A percentile compares a stretch with the other conserved stretches of the same genome.
phyloP scores from a whole-genome alignment of 1,140 invertebrate genomes.

The Metopolophium dirhodum region DNA sequence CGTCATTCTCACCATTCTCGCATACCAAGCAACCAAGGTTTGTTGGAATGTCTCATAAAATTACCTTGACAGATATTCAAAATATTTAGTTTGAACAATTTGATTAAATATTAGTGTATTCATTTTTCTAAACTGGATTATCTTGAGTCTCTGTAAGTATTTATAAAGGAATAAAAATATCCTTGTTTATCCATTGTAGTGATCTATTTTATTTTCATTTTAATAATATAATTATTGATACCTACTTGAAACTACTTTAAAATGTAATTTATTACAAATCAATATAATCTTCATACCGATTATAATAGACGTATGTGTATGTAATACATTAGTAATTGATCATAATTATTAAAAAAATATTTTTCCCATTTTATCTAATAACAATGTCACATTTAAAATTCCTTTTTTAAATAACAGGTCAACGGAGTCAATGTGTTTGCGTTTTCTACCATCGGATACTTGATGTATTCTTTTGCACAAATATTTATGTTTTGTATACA shows the following conservation, averaged over 20 bases:
- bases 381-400: background rate
- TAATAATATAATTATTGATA: background rate
- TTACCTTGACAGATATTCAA: background rate
- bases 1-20: constrained; percentile 79
- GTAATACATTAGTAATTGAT: background rate
- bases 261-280: background rate
- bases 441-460: constrained; percentile 77
- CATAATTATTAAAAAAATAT: no score
- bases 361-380: background rate
- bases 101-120: background rate
- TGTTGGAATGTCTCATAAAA: constrained; percentile 51
- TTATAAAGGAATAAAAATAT: background rate
- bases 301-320: background rate
- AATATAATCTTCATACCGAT: background rate
- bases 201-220: no score
- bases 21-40: constrained; percentile 85
- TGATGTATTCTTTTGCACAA: constrained; percentile 79
- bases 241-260: background rate
- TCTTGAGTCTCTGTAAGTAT: constrained; percentile 3
- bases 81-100: background rate
- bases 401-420: constrained; percentile 67
- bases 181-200: background rate
- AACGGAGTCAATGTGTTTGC: constrained; percentile 76
- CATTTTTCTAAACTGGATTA: background rate
- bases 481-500: constrained; percentile 86